These are phyloP conservation scores for Formica selysi DNA, from an alignment of 1,140 invertebrate species.

Conservation along the genomic window DNA sequence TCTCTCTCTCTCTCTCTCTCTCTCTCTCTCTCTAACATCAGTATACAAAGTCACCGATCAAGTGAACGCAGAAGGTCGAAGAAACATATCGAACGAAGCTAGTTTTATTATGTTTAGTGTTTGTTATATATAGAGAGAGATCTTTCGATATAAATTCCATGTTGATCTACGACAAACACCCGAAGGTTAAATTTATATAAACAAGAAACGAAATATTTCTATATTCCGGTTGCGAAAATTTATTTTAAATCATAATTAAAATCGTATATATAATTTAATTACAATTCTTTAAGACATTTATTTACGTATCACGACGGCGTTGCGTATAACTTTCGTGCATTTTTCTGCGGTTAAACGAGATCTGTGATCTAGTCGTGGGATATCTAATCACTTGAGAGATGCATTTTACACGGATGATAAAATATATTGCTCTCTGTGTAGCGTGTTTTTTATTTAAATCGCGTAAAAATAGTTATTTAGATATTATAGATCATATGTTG, in stretches of 20 bases:
- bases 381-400: conserved; percentile 44
- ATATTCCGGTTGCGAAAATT: background rate
- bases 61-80: conserved; percentile 10
- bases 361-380: background rate
- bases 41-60: conserved; percentile 16
- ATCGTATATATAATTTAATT: background rate
- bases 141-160: conserved; percentile 13
- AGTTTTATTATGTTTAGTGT: conserved; percentile 17
- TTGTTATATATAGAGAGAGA: background rate
- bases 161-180: background rate
- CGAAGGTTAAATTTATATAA: conserved; percentile 30
- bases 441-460: background rate
- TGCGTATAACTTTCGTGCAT: background rate
- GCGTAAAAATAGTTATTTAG: background rate
- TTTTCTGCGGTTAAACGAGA: background rate
- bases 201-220: background rate
- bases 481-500: conserved; percentile 9
- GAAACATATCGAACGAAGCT: conserved; percentile 4
- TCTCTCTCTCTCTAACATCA: no score
- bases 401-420: conserved; percentile 4
- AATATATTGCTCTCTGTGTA: background rate
- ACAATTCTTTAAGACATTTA: background rate
- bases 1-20: no score
- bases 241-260: background rate
- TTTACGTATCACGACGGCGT: background rate